These are phyloP conservation scores for Branchellion lobata DNA, from an alignment of 2,888 invertebrate genomes.

Conservation along the genomic window DNA sequence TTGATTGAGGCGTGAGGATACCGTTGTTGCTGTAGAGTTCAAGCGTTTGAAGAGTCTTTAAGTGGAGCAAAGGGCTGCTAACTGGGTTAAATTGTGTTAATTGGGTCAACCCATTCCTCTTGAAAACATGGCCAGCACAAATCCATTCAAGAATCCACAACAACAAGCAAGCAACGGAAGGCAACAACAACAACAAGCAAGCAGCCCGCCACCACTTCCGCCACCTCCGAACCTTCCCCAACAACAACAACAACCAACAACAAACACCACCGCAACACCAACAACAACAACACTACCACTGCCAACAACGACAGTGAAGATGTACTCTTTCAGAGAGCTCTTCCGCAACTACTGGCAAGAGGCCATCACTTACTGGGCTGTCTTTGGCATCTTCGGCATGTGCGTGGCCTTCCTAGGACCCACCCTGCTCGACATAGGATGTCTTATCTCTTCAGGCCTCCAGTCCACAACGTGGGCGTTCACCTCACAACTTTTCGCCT, in stretches of 20 bases:
- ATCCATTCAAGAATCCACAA: too few species aligned
- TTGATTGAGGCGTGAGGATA: too few species aligned
- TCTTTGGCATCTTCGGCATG: constrained; percentile 65
- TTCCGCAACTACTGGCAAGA: constrained; percentile 61
- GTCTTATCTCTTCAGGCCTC: constrained; percentile 62
- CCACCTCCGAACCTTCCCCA: not conserved
- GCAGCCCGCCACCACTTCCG: not conserved
- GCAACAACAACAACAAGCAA: not conserved
- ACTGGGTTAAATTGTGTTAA: too few species aligned
- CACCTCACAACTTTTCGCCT: constrained; percentile 63
- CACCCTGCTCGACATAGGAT: constrained; percentile 63
- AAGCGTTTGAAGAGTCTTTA: too few species aligned
- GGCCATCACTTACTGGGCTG: constrained; percentile 62
- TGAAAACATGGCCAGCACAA: too few species aligned
- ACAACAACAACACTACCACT: too few species aligned
- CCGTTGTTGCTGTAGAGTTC: too few species aligned
- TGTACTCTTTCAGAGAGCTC: constrained; percentile 56
- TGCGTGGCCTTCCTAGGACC: constrained; percentile 65
- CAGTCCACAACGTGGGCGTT: constrained; percentile 64
- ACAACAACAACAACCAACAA: not conserved
- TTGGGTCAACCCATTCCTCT: too few species aligned
- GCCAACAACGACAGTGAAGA: not conserved
- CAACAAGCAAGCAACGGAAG: too few species aligned
- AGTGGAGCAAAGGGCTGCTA: too few species aligned
- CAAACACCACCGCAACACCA: too few species aligned